Base-by-base conservation (phyloP, 2,888 invertebrate genomes). In the Cosmia trapezina region DNA sequence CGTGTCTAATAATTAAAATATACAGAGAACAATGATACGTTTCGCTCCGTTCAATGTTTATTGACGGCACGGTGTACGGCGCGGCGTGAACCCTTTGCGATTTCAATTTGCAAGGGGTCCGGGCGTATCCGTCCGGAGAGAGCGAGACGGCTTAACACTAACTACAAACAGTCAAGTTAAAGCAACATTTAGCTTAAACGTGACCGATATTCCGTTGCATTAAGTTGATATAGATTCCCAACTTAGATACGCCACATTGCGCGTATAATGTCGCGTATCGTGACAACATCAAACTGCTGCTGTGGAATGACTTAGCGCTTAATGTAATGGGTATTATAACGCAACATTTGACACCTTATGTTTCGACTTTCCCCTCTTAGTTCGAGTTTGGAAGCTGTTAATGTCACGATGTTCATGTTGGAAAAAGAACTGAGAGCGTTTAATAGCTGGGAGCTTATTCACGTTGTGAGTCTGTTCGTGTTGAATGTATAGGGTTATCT, bases 1-100 rank as follows among this genome's bases (percentile, higher is more conserved):
- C 86, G 89, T 90, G 91, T 91, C 90, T 93, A 92, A 94, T 94
- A 93, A 95, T 95, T 94, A 94, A 94, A 94, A 94, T 94, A 94
- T 92, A 93, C 94, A 93, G 89, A 90, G 93, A 92, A 94, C 93
- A 94, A 94, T 95, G 93, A 95, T 94, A 93, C 91, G 93, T 93
- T 92, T 94, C 92, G 91, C 92, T 92, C 90, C 90, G 87, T 90
- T 89, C 92, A 92, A 93, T 94, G 94, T 95, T 94, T 94, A 94
- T 94, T 92, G 94, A 94, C 91, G 93, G 64, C 66, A 86, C 86
- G 87, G 83, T 88, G 85, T 88, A 86, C 87, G 86, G 84, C 87
- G 87, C 78, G 54, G 84, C 88, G 87, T 89, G 88, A 93, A 92
- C 93, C 94, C 94, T 93, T 94, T 92, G 92, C 92, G 90, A 93